Base-by-base conservation (phyloP, 2,888 invertebrate species). In the Philereme vetulata region DNA sequence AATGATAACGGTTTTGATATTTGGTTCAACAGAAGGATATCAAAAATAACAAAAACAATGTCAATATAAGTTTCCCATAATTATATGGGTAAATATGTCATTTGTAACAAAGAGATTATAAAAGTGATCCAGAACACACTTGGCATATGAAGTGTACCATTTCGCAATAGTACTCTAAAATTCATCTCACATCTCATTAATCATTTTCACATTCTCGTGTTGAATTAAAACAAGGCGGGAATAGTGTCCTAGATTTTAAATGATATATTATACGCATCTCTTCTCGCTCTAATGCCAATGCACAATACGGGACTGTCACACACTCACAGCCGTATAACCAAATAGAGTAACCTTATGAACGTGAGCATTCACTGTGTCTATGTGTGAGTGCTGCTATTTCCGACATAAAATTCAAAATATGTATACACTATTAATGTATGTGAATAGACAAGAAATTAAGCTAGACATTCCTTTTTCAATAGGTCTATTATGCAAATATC, bases 231-330 rank as follows among this genome's bases (percentile, higher is more conserved):
- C 77, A 81, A 81, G 78, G 74, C 82, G 80, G 83, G 85, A 85
- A 84, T 84, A 78, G 73, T 84, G 88, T 79, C 84, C 88, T 85
- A 89, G 85, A 87, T 90, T 80, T 83, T 80, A 83, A 85, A 86
- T 83, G 85, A 80, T 84, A 81, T 52, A 52, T 47, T 51, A 49
- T 84, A 86, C 81, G 76, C 84, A 85, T 85, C 81, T 85, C 84
- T 88, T 83, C 82, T 86, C 86, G 88, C 87, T 90, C 88, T 88
- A 86, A 80, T 87, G 85, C 84, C 84, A 78, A 77, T 86, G 82
- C 75, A 89, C 85, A 91, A 89, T 88, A 81, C 81, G 66, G 71
- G 68, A 74, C 80, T 82, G 78, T 82, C 74, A 80, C 82, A 84
- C 85, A 82, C 71, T 67, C 59, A 56, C 67, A 73, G 43, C 56